Evolutionary conservation across 2,888 invertebrate genomes (phyloP).

Genomic region (Frankliniella intonsa): DNA sequence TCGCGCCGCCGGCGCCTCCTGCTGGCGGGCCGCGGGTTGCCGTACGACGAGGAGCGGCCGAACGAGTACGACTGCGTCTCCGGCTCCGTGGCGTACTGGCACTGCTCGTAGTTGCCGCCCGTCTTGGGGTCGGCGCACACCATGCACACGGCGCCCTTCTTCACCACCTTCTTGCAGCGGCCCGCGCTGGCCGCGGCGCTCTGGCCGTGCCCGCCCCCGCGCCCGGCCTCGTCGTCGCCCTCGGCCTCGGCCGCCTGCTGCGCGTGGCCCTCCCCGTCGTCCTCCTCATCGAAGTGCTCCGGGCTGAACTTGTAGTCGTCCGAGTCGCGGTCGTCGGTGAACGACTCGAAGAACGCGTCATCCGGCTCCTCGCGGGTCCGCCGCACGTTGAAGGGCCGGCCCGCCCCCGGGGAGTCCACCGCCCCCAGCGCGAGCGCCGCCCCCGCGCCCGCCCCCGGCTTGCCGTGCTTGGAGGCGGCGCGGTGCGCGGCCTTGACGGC

Average conservation of each 20-base stretch:
- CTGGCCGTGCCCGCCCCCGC: constrained; percentile 30
- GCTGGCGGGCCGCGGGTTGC: constrained; percentile 29
- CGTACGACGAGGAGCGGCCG: constrained; percentile 40
- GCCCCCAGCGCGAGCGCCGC: background rate
- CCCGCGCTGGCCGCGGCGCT: constrained; percentile 34
- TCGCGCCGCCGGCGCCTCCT: background rate
- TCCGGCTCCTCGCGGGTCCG: constrained; percentile 7
- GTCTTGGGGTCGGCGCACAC: constrained; percentile 70
- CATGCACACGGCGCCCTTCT: constrained; percentile 51
- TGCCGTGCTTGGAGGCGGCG: background rate
- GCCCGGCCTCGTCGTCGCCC: constrained; percentile 26
- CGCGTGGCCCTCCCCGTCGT: constrained; percentile 17
- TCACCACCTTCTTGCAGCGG: constrained; percentile 45
- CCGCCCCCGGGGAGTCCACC: background rate
- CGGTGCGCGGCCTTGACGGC: constrained; percentile 1
- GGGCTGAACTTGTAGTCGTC: constrained; percentile 44
- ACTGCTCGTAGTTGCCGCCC: constrained; percentile 72
- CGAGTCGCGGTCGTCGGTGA: constrained; percentile 1
- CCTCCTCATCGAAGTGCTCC: constrained; percentile 42
- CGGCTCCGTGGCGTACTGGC: constrained; percentile 70
- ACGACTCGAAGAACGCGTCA: constrained; percentile 4
- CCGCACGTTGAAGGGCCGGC: background rate
- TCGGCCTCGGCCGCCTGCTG: background rate
- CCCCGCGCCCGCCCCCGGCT: background rate
- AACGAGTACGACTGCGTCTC: constrained; percentile 57